Base-by-base conservation (phyloP, 1,140 invertebrate species). In the Aphelenchoides avenae region DNA sequence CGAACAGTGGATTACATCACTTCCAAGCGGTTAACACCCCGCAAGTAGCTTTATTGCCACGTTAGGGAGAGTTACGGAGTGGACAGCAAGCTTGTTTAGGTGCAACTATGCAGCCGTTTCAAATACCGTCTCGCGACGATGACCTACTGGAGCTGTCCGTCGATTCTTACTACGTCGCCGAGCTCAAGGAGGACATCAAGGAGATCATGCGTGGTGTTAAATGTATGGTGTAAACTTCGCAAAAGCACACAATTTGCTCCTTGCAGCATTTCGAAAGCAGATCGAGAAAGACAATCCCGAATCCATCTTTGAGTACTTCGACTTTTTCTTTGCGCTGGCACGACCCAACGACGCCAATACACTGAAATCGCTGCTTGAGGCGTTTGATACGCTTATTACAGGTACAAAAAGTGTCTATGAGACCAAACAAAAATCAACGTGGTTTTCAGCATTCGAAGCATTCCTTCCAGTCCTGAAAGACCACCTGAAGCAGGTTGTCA, bases 111-210 rank as follows among this genome's bases (percentile, higher is more conserved):
- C 9, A 26, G 41, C 41, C 31, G 13, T 57, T 57, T 57, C 36
- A 29, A 1, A 64, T 57, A 42, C 55, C 55, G n/a, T 24, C 47
- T 18, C 55, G 55, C 1, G 55, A 57, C 31, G 55, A 57, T 20
- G 55, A 57, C n/a, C 31, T 57, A 59, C n/a, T 57, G 27, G 24
- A 57, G 31, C 18, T 7, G n/a, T 61, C 56, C 15, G 54, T 61
- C 55, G 37, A 33, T 4, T 24, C 22, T 15, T 55, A 52, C 30
- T 58, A 61, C 39, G 55, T 57, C 11, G 6, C 7, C 1, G 56
- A 30, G 7, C 15, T 61, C 15, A 27, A 61, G 34, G 29, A 60
- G 29, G 56, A 57, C 9, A 13, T 20, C 31, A 59, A 57, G 1
- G 24, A 57, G 15, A 57, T 57, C n/a, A 18, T 24, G 5, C 30